phyloP scores from a whole-genome alignment of 2,797 vertebrate species.

The Tapirus indicus region DNA sequence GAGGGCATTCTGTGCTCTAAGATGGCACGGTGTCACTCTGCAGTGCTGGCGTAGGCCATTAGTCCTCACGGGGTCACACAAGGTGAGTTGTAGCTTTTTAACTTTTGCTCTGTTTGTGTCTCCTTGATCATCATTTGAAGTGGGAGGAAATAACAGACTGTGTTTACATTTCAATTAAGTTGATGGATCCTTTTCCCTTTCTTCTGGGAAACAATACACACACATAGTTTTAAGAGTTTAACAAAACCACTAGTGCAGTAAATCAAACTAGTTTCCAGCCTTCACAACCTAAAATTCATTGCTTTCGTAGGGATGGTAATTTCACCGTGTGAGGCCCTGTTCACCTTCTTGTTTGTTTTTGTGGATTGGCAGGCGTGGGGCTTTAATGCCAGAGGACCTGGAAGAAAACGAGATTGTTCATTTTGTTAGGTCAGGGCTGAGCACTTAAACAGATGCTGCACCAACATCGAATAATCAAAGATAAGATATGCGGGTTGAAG shows the following conservation, averaged over 20 bases:
- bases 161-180: conserved; percentile 56
- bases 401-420: neutral
- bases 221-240: neutral
- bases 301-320: neutral
- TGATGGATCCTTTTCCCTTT: conserved; percentile 11
- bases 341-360: neutral
- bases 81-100: neutral
- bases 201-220: neutral
- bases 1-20: neutral
- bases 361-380: neutral
- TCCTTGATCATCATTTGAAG: conserved; percentile 16
- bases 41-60: neutral
- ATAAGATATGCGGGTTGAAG: neutral
- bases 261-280: neutral
- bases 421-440: neutral
- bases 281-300: neutral
- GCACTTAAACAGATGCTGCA: neutral
- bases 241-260: neutral
- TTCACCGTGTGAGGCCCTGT: neutral
- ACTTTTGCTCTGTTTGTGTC: conserved; percentile 27
- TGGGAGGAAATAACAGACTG: conserved; percentile 30
- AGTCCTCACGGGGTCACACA: neutral
- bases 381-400: neutral
- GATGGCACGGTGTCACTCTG: neutral
- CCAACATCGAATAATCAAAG: neutral